Percentiles rank a stretch among this genome's conserved stretches.
These are phyloP conservation scores for Tanytarsus gracilentus DNA, from an alignment of 2,888 invertebrate genomes.

Conservation along the genomic window DNA sequence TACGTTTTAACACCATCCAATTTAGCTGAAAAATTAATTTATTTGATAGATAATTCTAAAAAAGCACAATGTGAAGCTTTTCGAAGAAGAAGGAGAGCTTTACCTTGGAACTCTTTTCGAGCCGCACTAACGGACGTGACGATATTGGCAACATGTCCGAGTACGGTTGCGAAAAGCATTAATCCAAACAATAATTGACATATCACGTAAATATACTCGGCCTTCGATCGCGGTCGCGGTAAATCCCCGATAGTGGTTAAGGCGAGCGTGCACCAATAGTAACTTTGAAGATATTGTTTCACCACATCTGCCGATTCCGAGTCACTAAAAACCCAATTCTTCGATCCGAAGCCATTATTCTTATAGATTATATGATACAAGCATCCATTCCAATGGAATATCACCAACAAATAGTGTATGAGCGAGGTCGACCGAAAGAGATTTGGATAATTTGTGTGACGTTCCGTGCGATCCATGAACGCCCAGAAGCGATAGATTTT, in stretches of 20 bases:
- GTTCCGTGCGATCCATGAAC: slow-evolving; percentile 95
- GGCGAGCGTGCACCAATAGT: slow-evolving; percentile 96
- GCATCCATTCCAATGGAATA: slow-evolving; percentile 99
- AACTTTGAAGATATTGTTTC: slow-evolving; percentile 93
- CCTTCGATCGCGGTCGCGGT: slow-evolving; percentile 84
- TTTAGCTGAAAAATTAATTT: slow-evolving; percentile 67
- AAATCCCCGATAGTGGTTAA: slow-evolving; percentile 91
- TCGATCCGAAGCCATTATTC: slow-evolving; percentile 89
- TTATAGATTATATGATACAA: slow-evolving; percentile 94
- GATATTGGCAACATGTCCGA: slow-evolving; percentile 97
- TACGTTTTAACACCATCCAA: slow-evolving; percentile 97
- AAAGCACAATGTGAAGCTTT: background rate
- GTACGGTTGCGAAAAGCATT: slow-evolving; percentile 88
- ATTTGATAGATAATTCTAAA: background rate
- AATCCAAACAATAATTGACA: slow-evolving; percentile 88
- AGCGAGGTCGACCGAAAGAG: slow-evolving; percentile 84
- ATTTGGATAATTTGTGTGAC: slow-evolving; percentile 98
- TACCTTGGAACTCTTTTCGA: slow-evolving; percentile 94
- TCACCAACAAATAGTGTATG: slow-evolving; percentile 92
- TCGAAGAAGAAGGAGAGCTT: background rate
- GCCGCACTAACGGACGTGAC: slow-evolving; percentile 96
- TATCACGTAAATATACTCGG: slow-evolving; percentile 92
- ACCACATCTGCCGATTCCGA: slow-evolving; percentile 80
- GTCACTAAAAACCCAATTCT: slow-evolving; percentile 85
- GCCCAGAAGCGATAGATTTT: slow-evolving; percentile 98